Conservation (phyloP, 1,140 invertebrate genomes). For the Dreissena polymorpha region DNA sequence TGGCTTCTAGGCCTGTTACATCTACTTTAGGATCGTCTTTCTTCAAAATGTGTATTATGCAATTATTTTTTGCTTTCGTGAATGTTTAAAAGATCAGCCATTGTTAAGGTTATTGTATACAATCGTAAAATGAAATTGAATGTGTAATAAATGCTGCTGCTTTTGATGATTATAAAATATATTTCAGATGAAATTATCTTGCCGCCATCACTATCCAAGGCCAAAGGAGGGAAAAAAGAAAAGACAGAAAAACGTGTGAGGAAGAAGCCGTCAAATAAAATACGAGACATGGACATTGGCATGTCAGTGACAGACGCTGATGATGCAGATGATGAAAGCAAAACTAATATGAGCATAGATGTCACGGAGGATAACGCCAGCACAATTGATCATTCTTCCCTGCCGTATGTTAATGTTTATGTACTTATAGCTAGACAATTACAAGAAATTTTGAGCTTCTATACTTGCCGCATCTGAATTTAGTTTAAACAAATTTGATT, state of each 20-base stretch:
- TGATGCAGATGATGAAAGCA: conserved; percentile 36
- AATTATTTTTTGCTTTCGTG: too few relatives aligned
- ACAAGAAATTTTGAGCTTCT: too few relatives aligned
- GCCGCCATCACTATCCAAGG: background rate
- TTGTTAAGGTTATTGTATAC: too few relatives aligned
- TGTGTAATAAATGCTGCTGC: too few relatives aligned
- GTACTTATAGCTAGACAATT: background rate
- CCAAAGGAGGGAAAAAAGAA: conserved; percentile 35
- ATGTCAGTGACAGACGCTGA: conserved; percentile 9
- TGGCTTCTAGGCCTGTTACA: too few relatives aligned
- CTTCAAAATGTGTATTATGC: too few relatives aligned
- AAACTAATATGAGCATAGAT: conserved; percentile 44
- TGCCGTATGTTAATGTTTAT: conserved; percentile 25
- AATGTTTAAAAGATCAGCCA: too few relatives aligned
- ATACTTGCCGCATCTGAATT: too few relatives aligned
- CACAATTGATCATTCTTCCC: conserved; percentile 42
- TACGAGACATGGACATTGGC: conserved; percentile 34
- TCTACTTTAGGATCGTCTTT: too few relatives aligned
- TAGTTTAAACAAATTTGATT: too few relatives aligned
- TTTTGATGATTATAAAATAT: background rate
- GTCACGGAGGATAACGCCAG: conserved; percentile 43
- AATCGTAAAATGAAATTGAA: too few relatives aligned
- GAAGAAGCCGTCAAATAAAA: conserved; percentile 43
- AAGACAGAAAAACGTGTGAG: conserved; percentile 21
- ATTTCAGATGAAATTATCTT: conserved; percentile 28